Base-by-base conservation (phyloP, 2,888 invertebrate species). In the Ectemnius continuus region DNA sequence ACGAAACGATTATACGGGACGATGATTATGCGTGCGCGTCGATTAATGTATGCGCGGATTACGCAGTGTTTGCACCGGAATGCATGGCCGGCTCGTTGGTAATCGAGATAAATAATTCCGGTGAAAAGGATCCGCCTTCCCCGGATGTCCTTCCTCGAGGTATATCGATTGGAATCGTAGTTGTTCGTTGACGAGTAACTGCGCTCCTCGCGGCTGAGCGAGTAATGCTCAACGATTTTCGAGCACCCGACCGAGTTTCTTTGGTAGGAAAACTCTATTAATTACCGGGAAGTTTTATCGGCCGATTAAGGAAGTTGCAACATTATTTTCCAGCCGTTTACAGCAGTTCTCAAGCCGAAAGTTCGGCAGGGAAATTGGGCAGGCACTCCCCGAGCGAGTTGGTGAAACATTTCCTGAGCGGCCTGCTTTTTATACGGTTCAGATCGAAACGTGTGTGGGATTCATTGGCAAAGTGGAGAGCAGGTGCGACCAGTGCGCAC, bases 131-230 rank as follows among this genome's bases (percentile, higher is more conserved):
- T 36, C 0, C 11, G 36, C 36, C 36, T 36, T 36, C 36, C 36
- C 5, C 6, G 36, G 36, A 36, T 36, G 36, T 8, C 36, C 36
- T 36, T 36, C 36, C 11, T 36, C 36, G 36, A 6, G 36, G 36
- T 11, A 11, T 36, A 36, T 36, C 8, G 36, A 36, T 36, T 36
- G 5, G 11, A 36, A 36, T 36, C 8, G 36, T 0, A 36, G 57
- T 47, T 66, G 61, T 79, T 81, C 75, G 80, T 83, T 82, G 81
- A 80, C 73, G 74, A 78, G 78, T 76, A 80, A 64, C 59, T 71
- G 61, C 66, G 64, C 62, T 62, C 2, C 46, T 23, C 20, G 13
- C 13, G 16, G 60, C 47, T 11, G 52, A 28, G 56, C 20, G 36
- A 36, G 8, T 36, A 36, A 36, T 8, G 11, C 36, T 1, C 1